Conservation (phyloP, 2,113 vertebrate species). For the Equus przewalskii region DNA sequence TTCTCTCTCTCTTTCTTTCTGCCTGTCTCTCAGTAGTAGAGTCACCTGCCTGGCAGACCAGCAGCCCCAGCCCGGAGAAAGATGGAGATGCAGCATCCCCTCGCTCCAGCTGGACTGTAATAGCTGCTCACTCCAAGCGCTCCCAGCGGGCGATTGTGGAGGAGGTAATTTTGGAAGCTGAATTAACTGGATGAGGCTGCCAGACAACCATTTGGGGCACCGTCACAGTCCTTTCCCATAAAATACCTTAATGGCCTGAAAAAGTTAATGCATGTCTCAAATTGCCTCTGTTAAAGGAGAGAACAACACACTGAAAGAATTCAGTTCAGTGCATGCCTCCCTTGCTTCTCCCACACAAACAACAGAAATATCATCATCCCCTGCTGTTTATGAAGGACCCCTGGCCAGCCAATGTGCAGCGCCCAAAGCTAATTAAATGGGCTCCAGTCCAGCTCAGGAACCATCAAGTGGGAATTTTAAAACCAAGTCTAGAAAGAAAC, state of each 20-base stretch:
- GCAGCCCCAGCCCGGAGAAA: too few relatives aligned
- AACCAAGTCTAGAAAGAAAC: background rate
- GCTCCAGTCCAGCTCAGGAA: background rate
- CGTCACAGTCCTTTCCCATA: background rate
- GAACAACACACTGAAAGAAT: background rate
- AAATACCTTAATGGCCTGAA: background rate
- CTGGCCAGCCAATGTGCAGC: rapidly evolving
- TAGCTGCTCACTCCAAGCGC: rapidly evolving
- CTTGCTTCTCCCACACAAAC: background rate
- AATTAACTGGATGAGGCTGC: background rate
- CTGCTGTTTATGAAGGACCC: background rate
- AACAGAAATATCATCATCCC: rapidly evolving
- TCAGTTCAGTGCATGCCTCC: rapidly evolving
- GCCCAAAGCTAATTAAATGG: background rate
- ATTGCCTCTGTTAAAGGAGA: background rate
- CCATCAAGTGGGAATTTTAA: background rate
- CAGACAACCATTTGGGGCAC: too few relatives aligned
- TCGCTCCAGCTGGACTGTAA: rapidly evolving
- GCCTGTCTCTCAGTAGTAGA: background rate
- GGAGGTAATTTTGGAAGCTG: background rate
- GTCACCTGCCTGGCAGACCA: background rate
- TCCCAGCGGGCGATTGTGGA: background rate
- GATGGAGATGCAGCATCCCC: too few relatives aligned
- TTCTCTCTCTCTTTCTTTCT: too few relatives aligned
- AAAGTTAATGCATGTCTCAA: background rate